Conservation (phyloP, 2,888 invertebrate species). For the Tiliacea aurago region DNA sequence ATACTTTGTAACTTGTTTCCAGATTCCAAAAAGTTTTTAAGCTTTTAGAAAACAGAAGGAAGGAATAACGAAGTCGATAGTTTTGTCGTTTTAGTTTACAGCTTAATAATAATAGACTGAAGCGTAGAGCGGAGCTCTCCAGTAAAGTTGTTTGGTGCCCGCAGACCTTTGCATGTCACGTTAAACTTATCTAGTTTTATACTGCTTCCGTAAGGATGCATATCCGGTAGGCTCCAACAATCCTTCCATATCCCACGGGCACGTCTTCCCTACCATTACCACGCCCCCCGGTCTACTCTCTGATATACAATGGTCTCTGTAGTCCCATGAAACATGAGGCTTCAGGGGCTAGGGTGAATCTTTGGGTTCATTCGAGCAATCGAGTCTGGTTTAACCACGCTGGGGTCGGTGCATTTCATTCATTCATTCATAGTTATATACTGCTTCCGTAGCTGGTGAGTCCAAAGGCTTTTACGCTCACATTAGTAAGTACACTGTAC, state of each 20-base stretch:
- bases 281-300: too few species aligned
- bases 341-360: too few species aligned
- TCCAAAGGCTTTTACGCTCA: background rate
- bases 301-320: too few species aligned
- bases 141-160: slow-evolving; percentile 2
- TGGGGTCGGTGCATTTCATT: too few species aligned
- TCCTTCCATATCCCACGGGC: too few species aligned
- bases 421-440: too few species aligned
- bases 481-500: background rate
- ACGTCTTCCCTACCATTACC: too few species aligned
- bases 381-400: too few species aligned
- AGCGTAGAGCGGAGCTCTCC: background rate
- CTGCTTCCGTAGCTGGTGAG: background rate
- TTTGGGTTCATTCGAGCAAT: too few species aligned
- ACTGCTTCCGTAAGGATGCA: background rate
- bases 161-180: slow-evolving; percentile 5
- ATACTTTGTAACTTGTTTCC: background rate
- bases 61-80: slow-evolving; percentile 7
- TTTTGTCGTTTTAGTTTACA: slow-evolving; percentile 6
- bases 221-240: too few species aligned
- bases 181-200: slow-evolving; percentile 1
- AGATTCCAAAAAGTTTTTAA: background rate
- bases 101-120: slow-evolving; percentile 1
- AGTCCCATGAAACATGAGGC: too few species aligned
- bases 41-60: background rate